Evolutionary conservation across 2,797 vertebrate genomes (phyloP).

Genomic region (Huso huso): DNA sequence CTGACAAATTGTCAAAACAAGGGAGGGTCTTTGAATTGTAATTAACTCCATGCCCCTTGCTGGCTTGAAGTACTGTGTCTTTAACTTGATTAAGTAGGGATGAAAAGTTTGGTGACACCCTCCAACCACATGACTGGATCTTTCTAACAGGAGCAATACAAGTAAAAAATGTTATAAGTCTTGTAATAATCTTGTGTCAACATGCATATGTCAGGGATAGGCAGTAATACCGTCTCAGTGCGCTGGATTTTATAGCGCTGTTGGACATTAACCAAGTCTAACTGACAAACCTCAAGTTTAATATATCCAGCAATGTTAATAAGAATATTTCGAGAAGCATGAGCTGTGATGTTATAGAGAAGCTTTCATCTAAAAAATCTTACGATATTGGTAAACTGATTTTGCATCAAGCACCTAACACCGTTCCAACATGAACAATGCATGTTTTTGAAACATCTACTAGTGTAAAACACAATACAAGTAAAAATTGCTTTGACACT

Average conservation of each 20-base stretch:
- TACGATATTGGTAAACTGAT: no score
- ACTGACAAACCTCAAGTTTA: constrained; percentile 21
- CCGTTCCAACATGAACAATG: no score
- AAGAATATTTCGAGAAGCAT: constrained; percentile 6
- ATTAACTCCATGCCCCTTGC: constrained; percentile 35
- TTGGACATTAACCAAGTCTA: constrained; percentile 19
- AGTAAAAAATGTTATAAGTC: neutral
- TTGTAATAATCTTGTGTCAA: constrained; percentile 21
- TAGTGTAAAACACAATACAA: no score
- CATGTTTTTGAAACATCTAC: no score
- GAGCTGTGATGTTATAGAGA: neutral
- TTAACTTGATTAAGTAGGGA: constrained; percentile 29
- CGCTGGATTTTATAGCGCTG: neutral
- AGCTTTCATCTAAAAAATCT: constrained; percentile 15
- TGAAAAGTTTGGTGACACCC: constrained; percentile 33
- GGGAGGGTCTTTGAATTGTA: constrained; percentile 35
- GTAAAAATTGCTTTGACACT: no score
- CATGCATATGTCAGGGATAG: constrained; percentile 24
- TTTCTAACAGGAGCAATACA: constrained; percentile 8
- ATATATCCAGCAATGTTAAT: constrained; percentile 11
- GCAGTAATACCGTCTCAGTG: neutral
- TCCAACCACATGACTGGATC: constrained; percentile 26
- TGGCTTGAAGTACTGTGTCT: constrained; percentile 27
- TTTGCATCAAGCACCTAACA: no score
- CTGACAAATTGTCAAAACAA: constrained; percentile 40